These are phyloP conservation scores for Colossoma macropomum DNA, from an alignment of 2,113 vertebrate species.

Conservation along the genomic window DNA sequence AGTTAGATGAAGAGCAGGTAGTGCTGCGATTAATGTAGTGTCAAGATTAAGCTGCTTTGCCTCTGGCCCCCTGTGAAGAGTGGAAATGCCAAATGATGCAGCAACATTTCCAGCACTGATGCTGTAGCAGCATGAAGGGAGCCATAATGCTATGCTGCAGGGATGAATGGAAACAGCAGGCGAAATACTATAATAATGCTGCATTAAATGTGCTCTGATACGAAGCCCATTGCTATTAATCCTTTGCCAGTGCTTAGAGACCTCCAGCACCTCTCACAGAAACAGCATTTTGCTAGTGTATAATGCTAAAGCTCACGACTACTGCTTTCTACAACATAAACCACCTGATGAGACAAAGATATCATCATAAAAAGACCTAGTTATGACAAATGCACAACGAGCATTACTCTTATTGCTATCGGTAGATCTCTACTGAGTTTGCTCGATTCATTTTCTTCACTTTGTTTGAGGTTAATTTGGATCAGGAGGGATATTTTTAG, in stretches of 20 bases:
- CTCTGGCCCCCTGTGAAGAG: slow-evolving; percentile 55
- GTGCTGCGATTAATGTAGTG: slow-evolving; percentile 21
- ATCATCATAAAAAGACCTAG: neutral
- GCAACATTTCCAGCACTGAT: slow-evolving; percentile 56
- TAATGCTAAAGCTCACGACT: neutral
- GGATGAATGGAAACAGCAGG: slow-evolving; percentile 25
- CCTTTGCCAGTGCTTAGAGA: neutral
- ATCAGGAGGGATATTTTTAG: neutral
- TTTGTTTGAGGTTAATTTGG: neutral
- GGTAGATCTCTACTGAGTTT: neutral
- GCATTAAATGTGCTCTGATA: neutral
- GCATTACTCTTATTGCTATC: neutral
- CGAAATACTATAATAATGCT: slow-evolving; percentile 5
- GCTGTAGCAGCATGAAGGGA: slow-evolving; percentile 16
- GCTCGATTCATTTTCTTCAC: neutral
- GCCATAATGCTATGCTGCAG: slow-evolving; percentile 1
- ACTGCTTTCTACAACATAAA: neutral
- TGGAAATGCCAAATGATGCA: slow-evolving; percentile 58
- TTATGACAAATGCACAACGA: neutral
- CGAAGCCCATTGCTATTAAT: neutral
- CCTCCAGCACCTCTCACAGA: neutral
- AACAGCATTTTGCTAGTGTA: neutral
- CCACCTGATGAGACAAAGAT: neutral
- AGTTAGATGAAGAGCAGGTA: slow-evolving; percentile 9
- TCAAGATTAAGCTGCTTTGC: slow-evolving; percentile 51